Evolutionary conservation across 2,888 invertebrate species (phyloP), one percentile per base, ranked within the genome.

Genomic region (Drosophila cognata): DNA sequence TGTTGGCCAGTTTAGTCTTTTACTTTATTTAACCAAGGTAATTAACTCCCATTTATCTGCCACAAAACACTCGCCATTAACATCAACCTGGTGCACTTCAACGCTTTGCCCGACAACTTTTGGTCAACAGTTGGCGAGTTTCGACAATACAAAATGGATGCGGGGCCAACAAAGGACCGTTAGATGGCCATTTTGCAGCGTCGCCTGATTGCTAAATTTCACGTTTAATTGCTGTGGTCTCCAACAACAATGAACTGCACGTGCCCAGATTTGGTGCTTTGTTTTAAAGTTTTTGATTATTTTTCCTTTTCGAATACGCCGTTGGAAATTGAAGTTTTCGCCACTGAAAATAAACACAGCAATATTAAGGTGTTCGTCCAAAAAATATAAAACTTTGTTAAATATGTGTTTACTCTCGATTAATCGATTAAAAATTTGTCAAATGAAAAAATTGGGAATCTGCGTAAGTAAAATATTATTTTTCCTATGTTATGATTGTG

Each of bases 11-110:
- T 21, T 50, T 13, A 33, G 60, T 25, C 8, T 55, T 55, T 51
- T 18, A 50, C 38, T 53, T 46, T 38, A 36, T 62, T 68, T 58
- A 11, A 33, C 31, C 29, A 51, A 61, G 61, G 38, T 79, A 79
- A 78, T 78, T 68, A 78, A 75, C 55, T 79, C 31, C 18, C 67
- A 53, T 18, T 71, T 52, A 64, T 57, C 63, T 61, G 38, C 38
- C 31, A 18, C 46, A 50, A 66, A 63, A 53, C 41, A 38, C 57
- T 50, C 31, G 35, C 38, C 58, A 58, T 76, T 72, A 77, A 53
- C 46, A 55, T 60, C 28, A 46, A 72, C 55, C 59, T 52, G 62
- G 11, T 29, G 51, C 38, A 18, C 36, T 31, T 55, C 64, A 64
- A 64, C 43, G 36, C 43, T 21, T 55, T 73, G 43, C 28, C 57